Conservation (phyloP, 2,797 vertebrate species). For the Danionella dracula region DNA sequence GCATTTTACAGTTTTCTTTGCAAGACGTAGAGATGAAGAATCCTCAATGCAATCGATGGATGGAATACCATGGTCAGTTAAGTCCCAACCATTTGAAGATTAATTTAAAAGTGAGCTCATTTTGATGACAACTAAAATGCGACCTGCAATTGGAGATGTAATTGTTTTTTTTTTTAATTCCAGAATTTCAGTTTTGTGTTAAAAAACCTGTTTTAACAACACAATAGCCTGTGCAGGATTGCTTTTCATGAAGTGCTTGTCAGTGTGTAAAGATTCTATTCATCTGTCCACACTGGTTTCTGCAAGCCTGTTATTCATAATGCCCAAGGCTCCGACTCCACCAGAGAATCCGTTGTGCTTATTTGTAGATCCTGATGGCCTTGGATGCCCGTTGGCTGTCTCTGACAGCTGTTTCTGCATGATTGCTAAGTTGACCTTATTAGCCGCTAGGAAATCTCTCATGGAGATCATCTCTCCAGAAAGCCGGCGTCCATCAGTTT, state of each 20-base stretch:
- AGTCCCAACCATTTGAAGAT: too few species aligned
- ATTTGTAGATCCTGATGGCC: slow-evolving; percentile 52
- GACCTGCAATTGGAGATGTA: too few species aligned
- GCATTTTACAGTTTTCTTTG: too few species aligned
- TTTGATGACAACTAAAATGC: too few species aligned
- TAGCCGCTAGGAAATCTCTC: slow-evolving; percentile 77
- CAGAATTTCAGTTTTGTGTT: too few species aligned
- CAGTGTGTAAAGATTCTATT: slow-evolving; percentile 21
- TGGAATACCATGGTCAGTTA: too few species aligned
- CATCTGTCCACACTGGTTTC: slow-evolving; percentile 80
- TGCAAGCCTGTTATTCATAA: slow-evolving; percentile 83
- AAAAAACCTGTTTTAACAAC: too few species aligned
- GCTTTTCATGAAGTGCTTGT: slow-evolving; percentile 13
- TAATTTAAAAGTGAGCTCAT: too few species aligned
- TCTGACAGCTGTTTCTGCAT: slow-evolving; percentile 82
- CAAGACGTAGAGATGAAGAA: too few species aligned
- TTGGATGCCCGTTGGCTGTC: slow-evolving; percentile 69
- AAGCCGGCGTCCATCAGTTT: slow-evolving; percentile 69
- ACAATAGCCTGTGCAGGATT: too few species aligned
- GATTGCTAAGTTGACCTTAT: slow-evolving; percentile 76
- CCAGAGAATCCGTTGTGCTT: slow-evolving; percentile 75
- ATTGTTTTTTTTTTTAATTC: too few species aligned
- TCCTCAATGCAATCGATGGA: too few species aligned
- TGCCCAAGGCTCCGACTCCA: slow-evolving; percentile 78
- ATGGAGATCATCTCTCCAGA: slow-evolving; percentile 83